Evolutionary conservation across 2,888 invertebrate species (phyloP), one percentile per base, ranked within the genome.

Genomic region (Philonicus albiceps): DNA sequence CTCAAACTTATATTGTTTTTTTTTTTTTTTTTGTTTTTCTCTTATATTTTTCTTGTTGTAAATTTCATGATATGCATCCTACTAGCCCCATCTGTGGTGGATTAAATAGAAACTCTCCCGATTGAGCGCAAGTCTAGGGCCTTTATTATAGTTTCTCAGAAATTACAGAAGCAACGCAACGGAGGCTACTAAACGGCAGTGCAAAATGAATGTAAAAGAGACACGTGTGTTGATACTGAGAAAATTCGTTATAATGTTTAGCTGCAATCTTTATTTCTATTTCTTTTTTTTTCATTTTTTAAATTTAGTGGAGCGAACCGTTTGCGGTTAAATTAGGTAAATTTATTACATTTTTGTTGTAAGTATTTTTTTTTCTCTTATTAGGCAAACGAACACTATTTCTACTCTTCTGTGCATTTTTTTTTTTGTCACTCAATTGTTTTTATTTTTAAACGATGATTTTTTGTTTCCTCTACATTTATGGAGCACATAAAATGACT

Each of bases 401-500:
- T 73, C 73, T 84, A 73, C 40, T 84, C 40, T 83, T 64, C 84
- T 84, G 84, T 84, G 84, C 84, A 84, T 84, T 84, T 84, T 83
- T 84, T 83, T 83, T 83, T 53, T n/a, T 81, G 27, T 73, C 27
- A 43, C 40, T 73, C 27, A 43, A 83, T 80, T 80, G 73, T 84
- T 84, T 72, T 43, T 84, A 43, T 84, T 84, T 84, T 73, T 64
- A 64, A 64, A 55, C n/a, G 5, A 81, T 81, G 73, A 72, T 84
- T 55, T 43, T 81, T 81, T 53, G 19, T 81, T 81, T 53, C 43
- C 73, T 73, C 40, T 84, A 73, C 72, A 73, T 34, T 73, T 43
- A 72, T 84, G 27, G 84, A 84, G 84, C 84, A 84, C 84, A 84
- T 49, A 81, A 75, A 73, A 87, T 83, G 80, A 86, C 80, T 80